Percentiles rank a stretch among this genome's conserved stretches.
Evolutionary conservation across 2,888 invertebrate species (phyloP).

Genomic region (Aromia moschata): DNA sequence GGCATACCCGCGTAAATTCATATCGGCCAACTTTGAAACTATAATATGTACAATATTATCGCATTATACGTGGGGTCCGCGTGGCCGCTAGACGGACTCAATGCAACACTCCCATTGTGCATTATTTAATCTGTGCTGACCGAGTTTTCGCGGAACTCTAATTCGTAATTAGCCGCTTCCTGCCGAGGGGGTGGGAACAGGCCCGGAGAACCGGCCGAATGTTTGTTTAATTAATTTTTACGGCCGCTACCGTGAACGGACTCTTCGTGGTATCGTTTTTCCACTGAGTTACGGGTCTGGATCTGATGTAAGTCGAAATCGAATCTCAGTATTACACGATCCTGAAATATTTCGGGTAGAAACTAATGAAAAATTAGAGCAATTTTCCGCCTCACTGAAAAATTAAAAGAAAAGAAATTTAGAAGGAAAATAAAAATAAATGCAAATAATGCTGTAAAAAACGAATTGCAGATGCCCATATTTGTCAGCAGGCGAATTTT

Average conservation of each 20-base stretch:
- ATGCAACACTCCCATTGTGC: conserved; percentile 30
- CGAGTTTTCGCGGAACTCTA: conserved; percentile 33
- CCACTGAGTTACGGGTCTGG: too few species aligned
- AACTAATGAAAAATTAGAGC: too few species aligned
- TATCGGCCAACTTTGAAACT: conserved; percentile 14
- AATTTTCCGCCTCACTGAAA: too few species aligned
- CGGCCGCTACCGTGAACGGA: conserved; percentile 30
- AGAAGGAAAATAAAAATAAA: too few species aligned
- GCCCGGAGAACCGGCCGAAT: conserved; percentile 35
- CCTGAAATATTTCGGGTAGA: too few species aligned
- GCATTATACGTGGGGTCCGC: conserved; percentile 4
- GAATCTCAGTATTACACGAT: too few species aligned
- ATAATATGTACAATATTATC: too few species aligned
- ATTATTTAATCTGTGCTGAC: conserved; percentile 35
- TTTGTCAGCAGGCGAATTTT: too few species aligned
- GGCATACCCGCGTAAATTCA: neutral
- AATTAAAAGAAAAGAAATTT: too few species aligned
- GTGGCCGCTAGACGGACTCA: conserved; percentile 16
- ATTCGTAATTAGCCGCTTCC: conserved; percentile 34
- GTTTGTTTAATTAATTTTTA: conserved; percentile 44
- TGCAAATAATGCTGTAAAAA: too few species aligned
- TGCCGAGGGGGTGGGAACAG: conserved; percentile 23
- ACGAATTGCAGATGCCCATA: too few species aligned
- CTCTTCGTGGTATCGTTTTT: conserved; percentile 32
- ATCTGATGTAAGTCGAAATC: too few species aligned